A percentile compares a stretch with the other conserved stretches of the same genome.
Evolutionary conservation across 2,888 invertebrate species (phyloP).

Genomic region (Augiades crinisus): DNA sequence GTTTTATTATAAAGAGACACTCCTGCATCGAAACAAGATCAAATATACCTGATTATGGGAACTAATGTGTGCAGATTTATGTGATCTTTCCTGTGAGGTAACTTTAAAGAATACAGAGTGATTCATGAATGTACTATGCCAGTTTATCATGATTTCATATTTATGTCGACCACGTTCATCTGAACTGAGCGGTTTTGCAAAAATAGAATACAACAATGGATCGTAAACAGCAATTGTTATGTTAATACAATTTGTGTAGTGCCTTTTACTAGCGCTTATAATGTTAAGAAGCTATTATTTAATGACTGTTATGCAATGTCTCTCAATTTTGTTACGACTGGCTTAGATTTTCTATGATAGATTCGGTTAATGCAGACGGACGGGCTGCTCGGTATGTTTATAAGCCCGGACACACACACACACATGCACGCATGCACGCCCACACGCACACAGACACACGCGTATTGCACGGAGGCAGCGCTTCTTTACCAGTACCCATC

Average conservation of each 20-base stretch:
- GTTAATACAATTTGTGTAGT: slow-evolving; percentile 15
- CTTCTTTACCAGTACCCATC: too few species aligned
- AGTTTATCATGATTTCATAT: slow-evolving; percentile 6
- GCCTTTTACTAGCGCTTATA: neutral
- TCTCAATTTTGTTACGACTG: neutral
- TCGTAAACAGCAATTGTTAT: slow-evolving; percentile 19
- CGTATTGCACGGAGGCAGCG: too few species aligned
- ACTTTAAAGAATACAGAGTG: slow-evolving; percentile 16
- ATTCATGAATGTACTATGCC: neutral
- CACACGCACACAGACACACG: too few species aligned
- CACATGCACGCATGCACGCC: too few species aligned
- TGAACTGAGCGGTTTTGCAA: neutral
- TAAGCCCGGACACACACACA: too few species aligned
- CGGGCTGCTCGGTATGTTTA: too few species aligned
- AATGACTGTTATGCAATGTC: neutral
- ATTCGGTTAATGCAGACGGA: neutral
- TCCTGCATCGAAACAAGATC: neutral
- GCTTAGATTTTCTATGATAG: neutral
- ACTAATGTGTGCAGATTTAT: too few species aligned
- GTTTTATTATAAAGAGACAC: too few species aligned
- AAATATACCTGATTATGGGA: too few species aligned
- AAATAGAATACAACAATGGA: slow-evolving; percentile 16
- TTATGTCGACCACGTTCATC: slow-evolving; percentile 17
- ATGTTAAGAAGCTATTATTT: slow-evolving; percentile 6
- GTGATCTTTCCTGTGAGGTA: neutral